These are phyloP conservation scores for Cephus rjabovi DNA, from an alignment of 2,888 invertebrate species.

Conservation along the genomic window DNA sequence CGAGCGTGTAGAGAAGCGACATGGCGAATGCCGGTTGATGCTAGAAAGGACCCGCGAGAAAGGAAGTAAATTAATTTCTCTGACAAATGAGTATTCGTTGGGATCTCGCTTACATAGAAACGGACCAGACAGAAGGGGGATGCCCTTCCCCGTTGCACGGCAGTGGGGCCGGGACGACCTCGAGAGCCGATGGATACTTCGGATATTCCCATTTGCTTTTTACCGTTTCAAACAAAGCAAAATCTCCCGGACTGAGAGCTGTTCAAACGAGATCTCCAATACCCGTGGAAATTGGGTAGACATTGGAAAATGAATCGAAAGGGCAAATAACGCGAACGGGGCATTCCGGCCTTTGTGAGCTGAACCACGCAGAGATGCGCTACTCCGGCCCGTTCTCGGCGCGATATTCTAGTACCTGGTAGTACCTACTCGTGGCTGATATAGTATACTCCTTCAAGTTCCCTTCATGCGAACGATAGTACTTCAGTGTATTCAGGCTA, in stretches of 20 bases:
- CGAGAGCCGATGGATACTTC: slow-evolving; percentile 11
- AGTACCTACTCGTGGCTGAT: too few relatives aligned
- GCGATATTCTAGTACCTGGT: too few relatives aligned
- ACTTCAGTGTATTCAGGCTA: too few relatives aligned
- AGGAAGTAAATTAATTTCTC: slow-evolving; percentile 20
- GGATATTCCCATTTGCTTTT: slow-evolving; percentile 45
- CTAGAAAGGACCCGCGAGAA: not conserved
- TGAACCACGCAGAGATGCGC: not conserved
- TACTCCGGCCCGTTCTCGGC: too few relatives aligned
- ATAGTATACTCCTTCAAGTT: too few relatives aligned
- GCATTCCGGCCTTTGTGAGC: slow-evolving; percentile 12
- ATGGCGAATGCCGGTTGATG: too few relatives aligned
- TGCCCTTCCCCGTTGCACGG: not conserved
- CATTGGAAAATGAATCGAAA: slow-evolving; percentile 55
- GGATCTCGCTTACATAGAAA: slow-evolving; percentile 29
- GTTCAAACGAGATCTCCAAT: slow-evolving; percentile 43
- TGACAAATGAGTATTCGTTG: slow-evolving; percentile 47
- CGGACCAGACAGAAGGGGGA: slow-evolving; percentile 1
- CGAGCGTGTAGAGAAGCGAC: too few relatives aligned
- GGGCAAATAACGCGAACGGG: slow-evolving; percentile 46
- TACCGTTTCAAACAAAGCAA: slow-evolving; percentile 40
- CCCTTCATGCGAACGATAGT: too few relatives aligned
- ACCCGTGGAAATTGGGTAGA: slow-evolving; percentile 53
- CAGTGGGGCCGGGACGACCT: too few relatives aligned
- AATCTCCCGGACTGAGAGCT: slow-evolving; percentile 23